phyloP scores from a whole-genome alignment of 2,113 vertebrate species.

The Tautogolabrus adspersus region DNA sequence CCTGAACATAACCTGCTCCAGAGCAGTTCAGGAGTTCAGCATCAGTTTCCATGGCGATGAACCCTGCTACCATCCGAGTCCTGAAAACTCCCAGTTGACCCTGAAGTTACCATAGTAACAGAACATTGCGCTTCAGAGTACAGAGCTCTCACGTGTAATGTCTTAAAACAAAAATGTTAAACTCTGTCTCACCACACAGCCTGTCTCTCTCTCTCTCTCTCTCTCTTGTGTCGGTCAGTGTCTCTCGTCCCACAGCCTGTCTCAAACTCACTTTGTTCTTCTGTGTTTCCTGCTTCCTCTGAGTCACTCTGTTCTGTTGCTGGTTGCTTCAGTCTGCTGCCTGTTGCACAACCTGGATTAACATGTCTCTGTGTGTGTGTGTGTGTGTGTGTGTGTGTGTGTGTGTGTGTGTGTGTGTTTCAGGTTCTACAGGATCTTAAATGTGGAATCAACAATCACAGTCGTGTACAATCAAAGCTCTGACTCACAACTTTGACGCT shows the following conservation, averaged over 20 bases:
- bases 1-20: too few species aligned
- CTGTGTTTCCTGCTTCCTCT: conserved; percentile 38
- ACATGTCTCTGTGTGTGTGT: neutral
- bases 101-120: too few species aligned
- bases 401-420: conserved; percentile 2
- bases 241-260: neutral
- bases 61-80: too few species aligned
- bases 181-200: conserved; percentile 3
- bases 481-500: too few species aligned
- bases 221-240: neutral
- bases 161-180: neutral
- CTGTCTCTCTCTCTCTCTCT: conserved; percentile 1
- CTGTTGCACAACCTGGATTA: conserved; percentile 40
- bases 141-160: too few species aligned
- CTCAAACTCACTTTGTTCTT: conserved; percentile 1
- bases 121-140: too few species aligned
- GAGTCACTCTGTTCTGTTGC: neutral
- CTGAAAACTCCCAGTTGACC: too few species aligned
- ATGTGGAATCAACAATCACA: neutral
- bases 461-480: neutral
- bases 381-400: neutral
- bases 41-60: too few species aligned
- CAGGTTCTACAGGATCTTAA: conserved; percentile 33
- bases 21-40: too few species aligned
- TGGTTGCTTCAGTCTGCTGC: conserved; percentile 24